These are phyloP conservation scores for Egretta garzetta DNA, from an alignment of 2,113 vertebrate species.

Conservation along the genomic window DNA sequence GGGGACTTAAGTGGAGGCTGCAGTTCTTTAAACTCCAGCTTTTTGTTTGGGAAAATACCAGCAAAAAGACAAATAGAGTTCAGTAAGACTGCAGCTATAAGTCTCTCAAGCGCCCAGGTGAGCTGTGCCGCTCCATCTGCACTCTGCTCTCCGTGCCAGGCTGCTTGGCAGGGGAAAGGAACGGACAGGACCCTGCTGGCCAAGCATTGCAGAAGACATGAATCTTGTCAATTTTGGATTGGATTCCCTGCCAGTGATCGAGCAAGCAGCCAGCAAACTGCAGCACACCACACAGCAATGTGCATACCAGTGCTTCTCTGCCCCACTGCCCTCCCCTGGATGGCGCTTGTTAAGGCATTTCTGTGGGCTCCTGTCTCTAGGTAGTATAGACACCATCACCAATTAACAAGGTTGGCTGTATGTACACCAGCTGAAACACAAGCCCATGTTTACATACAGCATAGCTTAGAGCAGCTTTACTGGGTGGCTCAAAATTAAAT, in stretches of 20 bases:
- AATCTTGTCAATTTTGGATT: slow-evolving; percentile 65
- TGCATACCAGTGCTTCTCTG: neutral
- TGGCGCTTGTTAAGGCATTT: neutral
- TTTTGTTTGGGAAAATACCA: neutral
- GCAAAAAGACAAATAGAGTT: slow-evolving; percentile 22
- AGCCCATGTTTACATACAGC: neutral
- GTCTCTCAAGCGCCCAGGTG: slow-evolving; percentile 35
- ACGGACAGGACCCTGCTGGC: slow-evolving; percentile 58
- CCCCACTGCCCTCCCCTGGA: neutral
- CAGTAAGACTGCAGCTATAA: slow-evolving; percentile 12
- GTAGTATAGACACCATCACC: neutral
- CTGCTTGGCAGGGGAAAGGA: slow-evolving; percentile 41
- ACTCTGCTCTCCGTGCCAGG: slow-evolving; percentile 37
- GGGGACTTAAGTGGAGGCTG: neutral
- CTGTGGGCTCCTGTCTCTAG: neutral
- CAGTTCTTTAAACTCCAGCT: neutral
- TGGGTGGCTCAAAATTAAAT: neutral
- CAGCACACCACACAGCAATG: neutral
- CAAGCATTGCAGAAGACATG: slow-evolving; percentile 65
- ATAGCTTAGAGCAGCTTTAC: neutral
- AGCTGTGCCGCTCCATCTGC: slow-evolving; percentile 55
- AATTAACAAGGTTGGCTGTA: neutral
- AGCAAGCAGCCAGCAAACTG: slow-evolving; percentile 48
- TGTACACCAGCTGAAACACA: neutral
- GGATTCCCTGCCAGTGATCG: slow-evolving; percentile 28